Percentiles rank a stretch among this genome's conserved stretches.
Conservation (phyloP, 2,888 invertebrate genomes). For the Epistrophella euchroma region DNA sequence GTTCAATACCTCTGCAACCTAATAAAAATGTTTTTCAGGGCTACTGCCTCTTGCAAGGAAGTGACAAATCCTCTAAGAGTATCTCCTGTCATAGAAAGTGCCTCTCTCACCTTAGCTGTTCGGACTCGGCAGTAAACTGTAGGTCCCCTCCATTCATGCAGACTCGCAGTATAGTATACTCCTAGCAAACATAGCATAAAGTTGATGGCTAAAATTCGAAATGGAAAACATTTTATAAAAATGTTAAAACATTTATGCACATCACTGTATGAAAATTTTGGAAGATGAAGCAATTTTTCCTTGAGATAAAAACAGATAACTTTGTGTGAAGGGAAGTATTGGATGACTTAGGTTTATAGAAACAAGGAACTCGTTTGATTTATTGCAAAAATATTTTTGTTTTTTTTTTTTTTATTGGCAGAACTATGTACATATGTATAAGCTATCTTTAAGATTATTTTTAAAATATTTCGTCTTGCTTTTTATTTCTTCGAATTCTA, state of each 20-base stretch:
- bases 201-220: not conserved
- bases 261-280: not conserved
- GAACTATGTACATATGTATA: not conserved
- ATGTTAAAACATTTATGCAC: not conserved
- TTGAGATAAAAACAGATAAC: conserved; percentile 16
- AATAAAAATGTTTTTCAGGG: too few species aligned
- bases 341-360: conserved; percentile 37
- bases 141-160: too few species aligned
- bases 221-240: not conserved
- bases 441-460: not conserved
- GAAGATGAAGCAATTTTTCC: conserved; percentile 13
- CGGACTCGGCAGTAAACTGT: too few species aligned
- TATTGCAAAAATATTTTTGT: conserved; percentile 43
- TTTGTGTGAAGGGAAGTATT: conserved; percentile 23
- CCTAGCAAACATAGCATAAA: too few species aligned
- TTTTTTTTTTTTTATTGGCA: conserved; percentile 5
- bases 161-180: too few species aligned
- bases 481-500: not conserved
- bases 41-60: too few species aligned
- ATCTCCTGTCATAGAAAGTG: too few species aligned
- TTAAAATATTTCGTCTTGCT: not conserved
- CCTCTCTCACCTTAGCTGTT: too few species aligned
- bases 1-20: too few species aligned
- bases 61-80: too few species aligned
- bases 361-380: conserved; percentile 51